Evolutionary conservation across 1,140 invertebrate genomes (phyloP), one percentile per base, ranked within the genome.

Genomic region (Anthonomus grandis): DNA sequence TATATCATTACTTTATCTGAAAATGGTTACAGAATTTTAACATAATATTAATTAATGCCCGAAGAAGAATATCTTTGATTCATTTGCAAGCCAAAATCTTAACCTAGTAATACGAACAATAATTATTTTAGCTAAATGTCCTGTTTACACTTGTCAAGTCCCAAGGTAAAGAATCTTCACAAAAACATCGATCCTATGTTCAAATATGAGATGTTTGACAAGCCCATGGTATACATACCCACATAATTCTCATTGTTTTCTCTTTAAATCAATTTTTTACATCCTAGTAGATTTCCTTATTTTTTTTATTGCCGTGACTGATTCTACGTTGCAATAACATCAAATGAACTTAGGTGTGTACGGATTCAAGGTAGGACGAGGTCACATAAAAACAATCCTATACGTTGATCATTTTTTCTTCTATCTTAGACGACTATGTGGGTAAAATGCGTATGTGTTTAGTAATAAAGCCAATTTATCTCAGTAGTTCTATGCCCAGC

Each of bases 271-370:
- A n/a, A 21, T 23, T 36, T 49, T 49, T 49, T 24, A 50, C 19
- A 50, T 21, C 25, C n/a, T n/a, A 38, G 13, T 5, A 15, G 17
- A 21, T 21, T 50, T 50, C 34, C 23, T 34, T 21, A 19, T 37
- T 37, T 23, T 50, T 50, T 50, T 38, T 17, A 0, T 12, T 25
- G 17, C 23, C 48, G 38, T 50, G 19, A 37, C 49, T 39, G 34
- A 47, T 37, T 31, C 36, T 31, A 46, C 46, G 38, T 44, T 47
- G 52, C 52, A 44, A 55, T 46, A 46, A 47, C 52, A 37, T 46
- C 42, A 46, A 10, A 6, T 23, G 19, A 27, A 37, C 36, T 52
- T 39, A 52, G 36, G 39, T 17, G 39, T 42, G 39, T 25, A 39
- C 36, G 12, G n/a, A 15, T 52, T 41, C 13, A 23, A 52, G 39